These are phyloP conservation scores for Cotesia chilonis DNA, from an alignment of 1,140 invertebrate species.

Conservation along the genomic window DNA sequence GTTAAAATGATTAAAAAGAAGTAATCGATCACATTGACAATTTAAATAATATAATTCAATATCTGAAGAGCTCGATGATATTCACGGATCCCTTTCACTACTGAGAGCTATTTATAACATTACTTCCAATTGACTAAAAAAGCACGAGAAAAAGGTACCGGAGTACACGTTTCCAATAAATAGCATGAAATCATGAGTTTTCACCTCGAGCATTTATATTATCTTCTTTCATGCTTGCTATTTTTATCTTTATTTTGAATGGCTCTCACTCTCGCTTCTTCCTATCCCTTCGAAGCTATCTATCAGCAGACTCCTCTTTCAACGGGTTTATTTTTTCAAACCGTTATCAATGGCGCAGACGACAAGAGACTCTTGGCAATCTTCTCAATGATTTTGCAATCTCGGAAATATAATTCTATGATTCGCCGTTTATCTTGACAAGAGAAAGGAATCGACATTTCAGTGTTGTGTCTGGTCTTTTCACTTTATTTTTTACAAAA, in stretches of 20 bases:
- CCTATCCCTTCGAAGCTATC: too few species aligned
- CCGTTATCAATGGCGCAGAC: constrained; percentile 22
- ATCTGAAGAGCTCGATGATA: too few species aligned
- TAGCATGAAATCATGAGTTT: too few species aligned
- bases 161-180: too few species aligned
- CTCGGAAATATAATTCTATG: constrained; percentile 32
- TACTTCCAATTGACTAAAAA: too few species aligned
- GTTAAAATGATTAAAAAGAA: too few species aligned
- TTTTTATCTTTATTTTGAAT: not conserved
- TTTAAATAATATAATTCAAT: too few species aligned
- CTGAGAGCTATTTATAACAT: too few species aligned
- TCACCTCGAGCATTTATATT: constrained; percentile 1
- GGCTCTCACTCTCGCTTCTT: too few species aligned
- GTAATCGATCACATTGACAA: too few species aligned
- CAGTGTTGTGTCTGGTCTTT: not conserved
- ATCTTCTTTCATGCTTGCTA: not conserved
- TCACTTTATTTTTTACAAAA: constrained; percentile 8
- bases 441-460: not conserved
- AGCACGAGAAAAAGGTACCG: too few species aligned
- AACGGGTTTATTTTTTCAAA: constrained; percentile 9
- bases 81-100: too few species aligned
- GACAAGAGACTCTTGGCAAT: constrained; percentile 32
- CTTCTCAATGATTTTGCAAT: constrained; percentile 31
- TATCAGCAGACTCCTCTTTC: not conserved
- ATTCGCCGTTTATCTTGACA: constrained; percentile 27